Conservation (phyloP, 2,797 vertebrate species). For the Manis pentadactyla region DNA sequence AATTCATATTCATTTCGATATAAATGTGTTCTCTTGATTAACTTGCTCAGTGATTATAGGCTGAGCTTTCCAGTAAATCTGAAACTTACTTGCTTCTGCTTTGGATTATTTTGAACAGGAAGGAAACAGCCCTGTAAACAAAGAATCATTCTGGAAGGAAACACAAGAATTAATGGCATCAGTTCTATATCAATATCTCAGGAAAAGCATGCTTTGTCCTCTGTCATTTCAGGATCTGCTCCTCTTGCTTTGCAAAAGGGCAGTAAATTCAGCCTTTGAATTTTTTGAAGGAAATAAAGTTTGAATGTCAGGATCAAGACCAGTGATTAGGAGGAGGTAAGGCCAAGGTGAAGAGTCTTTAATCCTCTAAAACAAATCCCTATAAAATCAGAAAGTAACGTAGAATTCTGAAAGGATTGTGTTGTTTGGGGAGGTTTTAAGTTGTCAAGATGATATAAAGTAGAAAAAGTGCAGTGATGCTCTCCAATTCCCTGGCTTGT, state of each 20-base stretch:
- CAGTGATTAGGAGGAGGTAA: constrained; percentile 22
- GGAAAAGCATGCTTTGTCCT: neutral
- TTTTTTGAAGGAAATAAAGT: constrained; percentile 43
- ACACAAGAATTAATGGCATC: neutral
- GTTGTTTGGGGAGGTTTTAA: constrained; percentile 21
- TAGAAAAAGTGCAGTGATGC: neutral
- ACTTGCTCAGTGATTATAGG: neutral
- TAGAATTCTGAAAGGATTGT: constrained; percentile 18
- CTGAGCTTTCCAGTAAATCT: constrained; percentile 50
- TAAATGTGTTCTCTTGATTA: constrained; percentile 47
- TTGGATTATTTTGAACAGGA: constrained; percentile 44
- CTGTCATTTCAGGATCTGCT: neutral
- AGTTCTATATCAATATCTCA: neutral
- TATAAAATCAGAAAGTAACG: constrained; percentile 13
- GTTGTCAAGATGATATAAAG: constrained; percentile 47
- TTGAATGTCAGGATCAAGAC: constrained; percentile 39
- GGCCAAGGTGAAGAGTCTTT: neutral
- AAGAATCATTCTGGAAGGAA: constrained; percentile 46
- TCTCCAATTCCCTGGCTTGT: neutral
- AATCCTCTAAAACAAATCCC: constrained; percentile 49
- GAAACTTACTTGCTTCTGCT: constrained; percentile 20
- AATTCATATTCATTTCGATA: neutral
- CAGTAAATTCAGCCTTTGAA: neutral
- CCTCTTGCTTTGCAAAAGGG: constrained; percentile 13
- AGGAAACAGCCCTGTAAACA: neutral